Percentiles rank a stretch among this genome's conserved stretches.
phyloP scores from a whole-genome alignment of 2,797 vertebrate species.

The Miichthys miiuy region DNA sequence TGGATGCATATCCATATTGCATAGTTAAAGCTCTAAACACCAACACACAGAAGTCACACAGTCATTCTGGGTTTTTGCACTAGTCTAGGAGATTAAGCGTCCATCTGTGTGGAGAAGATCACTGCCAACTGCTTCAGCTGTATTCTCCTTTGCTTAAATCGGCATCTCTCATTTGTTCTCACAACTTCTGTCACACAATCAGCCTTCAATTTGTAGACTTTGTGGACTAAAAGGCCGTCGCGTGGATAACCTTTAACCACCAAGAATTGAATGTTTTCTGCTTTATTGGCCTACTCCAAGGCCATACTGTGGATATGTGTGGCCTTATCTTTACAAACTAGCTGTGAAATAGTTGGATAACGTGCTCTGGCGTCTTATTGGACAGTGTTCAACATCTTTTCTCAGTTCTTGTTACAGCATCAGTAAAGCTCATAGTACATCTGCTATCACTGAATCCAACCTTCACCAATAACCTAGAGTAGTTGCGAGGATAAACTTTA shows the following conservation, averaged over 20 bases:
- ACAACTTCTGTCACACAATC: background rate
- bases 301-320: constrained; percentile 10
- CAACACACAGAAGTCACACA: background rate
- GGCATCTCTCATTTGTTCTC: background rate
- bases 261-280: background rate
- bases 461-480: background rate
- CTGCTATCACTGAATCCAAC: background rate
- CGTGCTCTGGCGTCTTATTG: background rate
- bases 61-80: background rate
- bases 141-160: background rate
- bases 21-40: background rate
- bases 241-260: background rate
- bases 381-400: background rate
- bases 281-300: constrained; percentile 20
- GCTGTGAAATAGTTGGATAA: background rate
- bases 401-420: background rate
- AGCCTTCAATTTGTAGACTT: background rate
- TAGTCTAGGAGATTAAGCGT: background rate
- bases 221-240: background rate
- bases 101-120: background rate
- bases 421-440: constrained; percentile 8
- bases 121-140: background rate
- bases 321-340: constrained; percentile 41
- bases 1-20: background rate
- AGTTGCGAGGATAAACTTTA: background rate